Evolutionary conservation across 1,140 invertebrate genomes (phyloP), one percentile per base, ranked within the genome.

Genomic region (Drosophila burlai): DNA sequence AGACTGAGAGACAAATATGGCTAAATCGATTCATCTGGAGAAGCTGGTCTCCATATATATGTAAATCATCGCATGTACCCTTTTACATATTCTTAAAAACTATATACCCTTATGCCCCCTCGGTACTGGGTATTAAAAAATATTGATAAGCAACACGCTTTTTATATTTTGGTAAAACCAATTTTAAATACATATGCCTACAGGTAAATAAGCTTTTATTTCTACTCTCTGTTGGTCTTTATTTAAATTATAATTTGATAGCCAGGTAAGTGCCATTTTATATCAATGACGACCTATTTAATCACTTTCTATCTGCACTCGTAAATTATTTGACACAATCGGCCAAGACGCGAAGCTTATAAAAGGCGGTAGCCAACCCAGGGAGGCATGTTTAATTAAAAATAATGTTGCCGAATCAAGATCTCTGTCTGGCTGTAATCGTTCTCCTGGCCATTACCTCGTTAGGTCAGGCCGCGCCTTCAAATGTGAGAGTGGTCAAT

Each of bases 401-500:
- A 42, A 43, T 45, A 13, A 86, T 86, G 83, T 45, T 49, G 46
- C 47, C 45, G 50, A 46, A 34, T 40, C 13, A 61, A 43, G 73
- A 61, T 52, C n/a, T 69, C 10, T 43, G 50, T 36, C 42, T 69
- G 18, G 26, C 21, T n/a, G 26, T 40, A 16, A n/a, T 77, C 9
- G 38, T 50, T 7, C 9, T 75, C 10, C 24, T 83, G 29, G 18
- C 46, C 8, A 29, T 71, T 1, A 38, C 24, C 16, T 26, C 31
- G 3, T n/a, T 49, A 0, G 24, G 50, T 13, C 55, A 47, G 18
- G 82, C 75, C 6, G 63, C 69, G 6, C 73, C 81, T 1, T 60
- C 77, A 0, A 63, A 55, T 9, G 74, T 54, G 5, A 84, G 91
- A 3, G 81, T 92, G 6, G 89, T 92, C 7, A 92, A 92, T 60